A percentile compares a stretch with the other conserved stretches of the same genome.
phyloP scores from a whole-genome alignment of 2,113 vertebrate genomes.

The Scomber japonicus region DNA sequence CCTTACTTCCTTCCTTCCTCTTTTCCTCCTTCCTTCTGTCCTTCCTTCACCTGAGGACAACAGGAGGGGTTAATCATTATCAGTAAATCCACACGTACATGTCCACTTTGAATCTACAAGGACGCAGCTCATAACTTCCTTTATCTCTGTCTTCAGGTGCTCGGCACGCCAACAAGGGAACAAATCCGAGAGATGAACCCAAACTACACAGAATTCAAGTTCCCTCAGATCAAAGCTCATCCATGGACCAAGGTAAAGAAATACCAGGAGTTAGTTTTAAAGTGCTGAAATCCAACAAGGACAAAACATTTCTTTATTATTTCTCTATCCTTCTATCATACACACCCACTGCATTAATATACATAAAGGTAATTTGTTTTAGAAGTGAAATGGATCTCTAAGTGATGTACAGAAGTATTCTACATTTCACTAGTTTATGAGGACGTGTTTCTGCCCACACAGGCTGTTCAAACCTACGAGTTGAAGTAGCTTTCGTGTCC shows the following conservation, averaged over 20 bases:
- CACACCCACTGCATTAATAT: not conserved
- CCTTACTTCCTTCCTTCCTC: too few species aligned
- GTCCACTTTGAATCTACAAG: not conserved
- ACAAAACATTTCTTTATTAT: too few species aligned
- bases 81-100: not conserved
- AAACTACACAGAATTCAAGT: constrained; percentile 97
- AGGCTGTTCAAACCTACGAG: constrained; percentile 28
- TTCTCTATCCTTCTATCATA: too few species aligned
- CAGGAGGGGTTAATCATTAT: too few species aligned
- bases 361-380: not conserved
- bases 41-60: too few species aligned
- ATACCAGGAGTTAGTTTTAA: too few species aligned
- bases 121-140: not conserved
- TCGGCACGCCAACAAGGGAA: constrained; percentile 94
- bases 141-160: constrained; percentile 81
- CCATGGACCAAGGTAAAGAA: constrained; percentile 92
- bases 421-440: not conserved
- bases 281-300: too few species aligned
- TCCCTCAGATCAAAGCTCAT: constrained; percentile 96
- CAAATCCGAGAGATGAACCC: constrained; percentile 97
- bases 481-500: constrained; percentile 6
- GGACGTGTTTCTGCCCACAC: constrained; percentile 23
- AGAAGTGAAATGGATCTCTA: not conserved
- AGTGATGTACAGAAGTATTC: too few species aligned
- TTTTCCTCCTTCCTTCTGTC: too few species aligned